phyloP scores from a whole-genome alignment of 2,113 vertebrate genomes.

The Ovibos moschatus region DNA sequence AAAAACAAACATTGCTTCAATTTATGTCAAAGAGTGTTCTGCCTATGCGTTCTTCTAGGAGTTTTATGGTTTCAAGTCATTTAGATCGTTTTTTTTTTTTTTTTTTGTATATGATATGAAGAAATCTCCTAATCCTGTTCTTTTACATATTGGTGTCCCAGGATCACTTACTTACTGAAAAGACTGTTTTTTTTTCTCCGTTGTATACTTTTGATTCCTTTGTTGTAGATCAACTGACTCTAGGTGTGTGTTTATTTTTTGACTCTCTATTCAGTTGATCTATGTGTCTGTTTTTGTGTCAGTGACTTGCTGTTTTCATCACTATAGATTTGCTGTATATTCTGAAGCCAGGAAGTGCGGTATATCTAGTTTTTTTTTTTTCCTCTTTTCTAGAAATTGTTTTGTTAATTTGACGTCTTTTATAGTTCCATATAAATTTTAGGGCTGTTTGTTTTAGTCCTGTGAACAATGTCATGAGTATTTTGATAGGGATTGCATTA shows the following conservation, averaged over 20 bases:
- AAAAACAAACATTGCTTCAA: neutral
- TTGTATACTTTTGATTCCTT: neutral
- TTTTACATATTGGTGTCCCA: neutral
- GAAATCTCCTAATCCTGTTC: neutral
- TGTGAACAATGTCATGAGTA: no score
- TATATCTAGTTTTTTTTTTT: neutral
- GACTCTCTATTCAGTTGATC: neutral
- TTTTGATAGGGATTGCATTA: no score
- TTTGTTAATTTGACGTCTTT: neutral
- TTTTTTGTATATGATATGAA: neutral
- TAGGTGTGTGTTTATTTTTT: neutral
- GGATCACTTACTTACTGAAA: neutral
- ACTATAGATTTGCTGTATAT: neutral
- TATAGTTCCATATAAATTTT: neutral
- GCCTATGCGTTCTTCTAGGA: neutral
- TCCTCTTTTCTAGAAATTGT: neutral
- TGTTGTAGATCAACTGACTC: neutral
- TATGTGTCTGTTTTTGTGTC: neutral
- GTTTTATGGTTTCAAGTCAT: neutral
- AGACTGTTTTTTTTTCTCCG: neutral
- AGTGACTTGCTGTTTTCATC: neutral
- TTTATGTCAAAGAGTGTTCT: neutral
- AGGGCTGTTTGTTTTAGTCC: no score
- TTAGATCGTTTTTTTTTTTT: neutral
- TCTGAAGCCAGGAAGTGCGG: neutral